Percentiles rank a stretch among this genome's conserved stretches.
phyloP scores from a whole-genome alignment of 2,888 invertebrate species.

The Synergus umbraculus region DNA sequence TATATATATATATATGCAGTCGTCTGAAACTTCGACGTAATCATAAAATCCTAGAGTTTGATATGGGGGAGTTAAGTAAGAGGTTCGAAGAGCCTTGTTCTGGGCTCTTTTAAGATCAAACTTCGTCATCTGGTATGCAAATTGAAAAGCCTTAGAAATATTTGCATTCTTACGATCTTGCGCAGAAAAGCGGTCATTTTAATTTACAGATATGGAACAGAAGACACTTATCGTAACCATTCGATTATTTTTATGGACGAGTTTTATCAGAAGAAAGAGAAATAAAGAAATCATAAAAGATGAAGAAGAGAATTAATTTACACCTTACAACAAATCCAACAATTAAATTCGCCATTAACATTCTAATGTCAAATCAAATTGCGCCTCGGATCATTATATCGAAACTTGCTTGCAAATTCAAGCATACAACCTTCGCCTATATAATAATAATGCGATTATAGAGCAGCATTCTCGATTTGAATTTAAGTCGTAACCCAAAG shows the following conservation, averaged over 20 bases:
- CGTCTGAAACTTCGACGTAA: too few relatives aligned
- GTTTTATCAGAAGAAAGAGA: not conserved
- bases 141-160: not conserved
- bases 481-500: constrained; percentile 35
- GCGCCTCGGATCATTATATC: not conserved
- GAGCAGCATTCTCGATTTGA: constrained; percentile 36
- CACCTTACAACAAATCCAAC: not conserved
- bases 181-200: not conserved
- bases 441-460: constrained; percentile 33
- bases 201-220: not conserved
- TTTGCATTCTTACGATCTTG: not conserved
- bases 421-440: constrained; percentile 16
- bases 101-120: not conserved
- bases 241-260: not conserved
- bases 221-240: not conserved
- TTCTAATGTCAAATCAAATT: constrained; percentile 3
- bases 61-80: not conserved
- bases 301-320: not conserved
- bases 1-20: too few relatives aligned
- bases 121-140: not conserved
- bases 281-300: not conserved
- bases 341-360: not conserved
- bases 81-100: not conserved
- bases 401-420: constrained; percentile 16
- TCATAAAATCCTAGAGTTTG: not conserved